Percentiles rank a stretch among this genome's conserved stretches.
phyloP scores from a whole-genome alignment of 2,888 invertebrate species.

The Dolichomitus sp. region DNA sequence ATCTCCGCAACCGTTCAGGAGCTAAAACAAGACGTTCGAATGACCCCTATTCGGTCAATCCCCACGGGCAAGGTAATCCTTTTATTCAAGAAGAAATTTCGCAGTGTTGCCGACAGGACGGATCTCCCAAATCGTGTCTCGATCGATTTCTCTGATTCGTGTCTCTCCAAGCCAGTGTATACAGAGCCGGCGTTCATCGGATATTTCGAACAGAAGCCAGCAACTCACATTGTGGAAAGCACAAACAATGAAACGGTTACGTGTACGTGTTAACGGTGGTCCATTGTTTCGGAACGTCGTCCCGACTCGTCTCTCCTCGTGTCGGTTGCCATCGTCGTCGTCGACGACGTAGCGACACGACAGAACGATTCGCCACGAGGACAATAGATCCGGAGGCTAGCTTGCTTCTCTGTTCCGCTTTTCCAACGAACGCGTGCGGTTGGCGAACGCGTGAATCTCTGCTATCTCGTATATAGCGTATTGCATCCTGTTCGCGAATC shows the following conservation, averaged over 20 bases:
- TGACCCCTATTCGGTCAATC: background rate
- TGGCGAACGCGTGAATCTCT: conserved; percentile 41
- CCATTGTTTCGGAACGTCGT: conserved; percentile 78
- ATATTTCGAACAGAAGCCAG: conserved; percentile 60
- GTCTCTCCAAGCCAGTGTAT: conserved; percentile 7
- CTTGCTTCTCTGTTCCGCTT: conserved; percentile 26
- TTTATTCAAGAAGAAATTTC: background rate
- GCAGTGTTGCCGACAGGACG: background rate
- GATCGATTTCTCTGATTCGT: conserved; percentile 43
- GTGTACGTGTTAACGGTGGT: conserved; percentile 79
- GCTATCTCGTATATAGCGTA: conserved; percentile 17
- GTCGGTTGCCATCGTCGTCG: conserved; percentile 31
- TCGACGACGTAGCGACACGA: conserved; percentile 70
- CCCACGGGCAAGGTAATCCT: background rate
- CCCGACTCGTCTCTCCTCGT: conserved; percentile 50
- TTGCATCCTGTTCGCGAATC: conserved; percentile 24
- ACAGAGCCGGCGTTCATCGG: conserved; percentile 23
- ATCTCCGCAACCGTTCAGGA: no score
- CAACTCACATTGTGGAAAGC: conserved; percentile 75
- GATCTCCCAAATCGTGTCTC: conserved; percentile 13
- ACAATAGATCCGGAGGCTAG: conserved; percentile 72
- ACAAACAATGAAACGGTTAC: conserved; percentile 83
- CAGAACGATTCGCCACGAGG: conserved; percentile 73
- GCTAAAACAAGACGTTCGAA: no score
- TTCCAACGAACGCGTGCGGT: conserved; percentile 2